Evolutionary conservation across 2,797 vertebrate species (phyloP).

Genomic region (Taeniopygia guttata): DNA sequence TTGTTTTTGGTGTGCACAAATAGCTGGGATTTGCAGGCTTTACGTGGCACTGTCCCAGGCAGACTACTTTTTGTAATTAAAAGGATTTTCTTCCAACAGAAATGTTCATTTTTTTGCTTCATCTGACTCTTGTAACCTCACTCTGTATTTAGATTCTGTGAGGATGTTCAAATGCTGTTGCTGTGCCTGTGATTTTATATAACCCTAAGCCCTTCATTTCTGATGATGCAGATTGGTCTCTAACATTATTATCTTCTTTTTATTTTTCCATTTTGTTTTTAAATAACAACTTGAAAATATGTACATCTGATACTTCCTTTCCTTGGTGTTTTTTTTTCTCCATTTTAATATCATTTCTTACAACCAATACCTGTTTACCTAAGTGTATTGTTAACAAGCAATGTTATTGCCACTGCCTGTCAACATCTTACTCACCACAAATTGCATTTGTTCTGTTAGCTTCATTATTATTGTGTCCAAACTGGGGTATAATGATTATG

Average conservation of each 20-base stretch:
- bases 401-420: slow-evolving; percentile 57
- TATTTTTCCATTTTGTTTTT: background rate
- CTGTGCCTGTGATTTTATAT: slow-evolving; percentile 48
- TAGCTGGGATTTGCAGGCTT: slow-evolving; percentile 28
- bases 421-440: slow-evolving; percentile 57
- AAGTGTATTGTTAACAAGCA: slow-evolving; percentile 57
- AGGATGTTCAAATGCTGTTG: slow-evolving; percentile 15
- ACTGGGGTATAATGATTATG: slow-evolving; percentile 50
- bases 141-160: slow-evolving; percentile 42
- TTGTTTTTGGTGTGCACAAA: background rate
- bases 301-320: slow-evolving; percentile 49
- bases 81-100: slow-evolving; percentile 40
- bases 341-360: slow-evolving; percentile 58
- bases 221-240: slow-evolving; percentile 33
- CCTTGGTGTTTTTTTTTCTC: slow-evolving; percentile 60
- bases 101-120: slow-evolving; percentile 49
- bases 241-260: slow-evolving; percentile 46
- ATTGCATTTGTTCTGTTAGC: slow-evolving; percentile 53
- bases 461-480: slow-evolving; percentile 67
- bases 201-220: slow-evolving; percentile 56
- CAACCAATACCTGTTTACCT: slow-evolving; percentile 46
- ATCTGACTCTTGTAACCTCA: slow-evolving; percentile 15
- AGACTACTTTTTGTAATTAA: slow-evolving; percentile 59
- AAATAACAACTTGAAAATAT: slow-evolving; percentile 63
- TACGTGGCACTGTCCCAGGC: background rate